Conservation (phyloP, 2,888 invertebrate genomes). For the Tenthredo mesomela region DNA sequence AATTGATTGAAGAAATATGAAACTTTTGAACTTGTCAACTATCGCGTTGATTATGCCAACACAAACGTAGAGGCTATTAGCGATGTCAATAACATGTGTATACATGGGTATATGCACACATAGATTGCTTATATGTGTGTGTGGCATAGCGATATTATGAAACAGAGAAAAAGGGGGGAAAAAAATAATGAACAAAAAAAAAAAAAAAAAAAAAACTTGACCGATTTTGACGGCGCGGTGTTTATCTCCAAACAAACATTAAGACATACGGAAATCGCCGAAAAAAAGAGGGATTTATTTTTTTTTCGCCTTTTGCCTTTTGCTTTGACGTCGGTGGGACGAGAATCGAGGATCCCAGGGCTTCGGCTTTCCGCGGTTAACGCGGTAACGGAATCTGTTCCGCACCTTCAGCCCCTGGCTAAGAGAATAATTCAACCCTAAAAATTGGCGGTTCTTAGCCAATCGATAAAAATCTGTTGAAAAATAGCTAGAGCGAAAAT, state of each 20-base stretch:
- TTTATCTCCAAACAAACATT: neutral
- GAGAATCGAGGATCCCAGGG: neutral
- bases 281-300: neutral
- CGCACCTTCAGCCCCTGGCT: neutral
- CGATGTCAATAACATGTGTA: neutral
- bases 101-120: neutral
- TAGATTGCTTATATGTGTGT: neutral
- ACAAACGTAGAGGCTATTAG: neutral
- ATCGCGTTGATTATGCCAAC: slow-evolving; percentile 11
- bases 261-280: neutral
- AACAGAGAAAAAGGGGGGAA: neutral
- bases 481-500: neutral
- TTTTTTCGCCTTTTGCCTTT: neutral
- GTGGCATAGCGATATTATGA: neutral
- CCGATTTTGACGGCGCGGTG: neutral
- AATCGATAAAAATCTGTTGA: slow-evolving; percentile 27
- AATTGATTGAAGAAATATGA: neutral
- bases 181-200: neutral
- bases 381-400: neutral
- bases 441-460: slow-evolving; percentile 12
- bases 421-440: slow-evolving; percentile 27
- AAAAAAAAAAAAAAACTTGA: neutral
- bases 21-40: neutral
- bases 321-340: neutral
- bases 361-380: neutral